Evolutionary conservation across 2,888 invertebrate genomes (phyloP).

Genomic region (Ctena decussata): DNA sequence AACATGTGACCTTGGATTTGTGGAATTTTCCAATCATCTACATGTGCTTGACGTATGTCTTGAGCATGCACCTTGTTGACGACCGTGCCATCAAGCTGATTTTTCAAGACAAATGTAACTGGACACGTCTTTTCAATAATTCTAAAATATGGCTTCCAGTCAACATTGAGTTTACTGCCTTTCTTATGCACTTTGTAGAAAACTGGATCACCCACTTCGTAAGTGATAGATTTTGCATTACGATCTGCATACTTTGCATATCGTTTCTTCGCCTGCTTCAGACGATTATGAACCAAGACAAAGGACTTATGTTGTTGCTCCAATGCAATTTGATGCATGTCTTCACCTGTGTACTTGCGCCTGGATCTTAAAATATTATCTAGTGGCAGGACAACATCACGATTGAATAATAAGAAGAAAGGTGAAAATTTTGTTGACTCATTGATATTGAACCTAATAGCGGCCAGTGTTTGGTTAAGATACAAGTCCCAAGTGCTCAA

Average conservation of each 20-base stretch:
- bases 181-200: constrained; percentile 12
- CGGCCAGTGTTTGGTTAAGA: not conserved
- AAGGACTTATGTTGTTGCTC: not conserved
- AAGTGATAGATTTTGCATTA: not conserved
- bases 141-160: constrained; percentile 53
- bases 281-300: not conserved
- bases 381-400: constrained; percentile 51
- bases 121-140: too few species aligned
- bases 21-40: constrained; percentile 25
- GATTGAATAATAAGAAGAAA: constrained; percentile 49
- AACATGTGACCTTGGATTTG: not conserved
- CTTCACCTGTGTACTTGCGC: constrained; percentile 47
- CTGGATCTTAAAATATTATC: too few species aligned
- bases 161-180: constrained; percentile 40
- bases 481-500: not conserved
- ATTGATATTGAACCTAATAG: constrained; percentile 42
- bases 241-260: too few species aligned
- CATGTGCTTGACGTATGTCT: too few species aligned
- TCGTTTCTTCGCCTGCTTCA: not conserved
- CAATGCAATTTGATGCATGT: constrained; percentile 53
- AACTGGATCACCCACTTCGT: not conserved
- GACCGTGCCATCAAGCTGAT: too few species aligned
- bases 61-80: too few species aligned
- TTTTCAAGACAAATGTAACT: too few species aligned
- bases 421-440: constrained; percentile 45